Base-by-base conservation (phyloP, 2,113 vertebrate species). In the Coreoperca whiteheadi region DNA sequence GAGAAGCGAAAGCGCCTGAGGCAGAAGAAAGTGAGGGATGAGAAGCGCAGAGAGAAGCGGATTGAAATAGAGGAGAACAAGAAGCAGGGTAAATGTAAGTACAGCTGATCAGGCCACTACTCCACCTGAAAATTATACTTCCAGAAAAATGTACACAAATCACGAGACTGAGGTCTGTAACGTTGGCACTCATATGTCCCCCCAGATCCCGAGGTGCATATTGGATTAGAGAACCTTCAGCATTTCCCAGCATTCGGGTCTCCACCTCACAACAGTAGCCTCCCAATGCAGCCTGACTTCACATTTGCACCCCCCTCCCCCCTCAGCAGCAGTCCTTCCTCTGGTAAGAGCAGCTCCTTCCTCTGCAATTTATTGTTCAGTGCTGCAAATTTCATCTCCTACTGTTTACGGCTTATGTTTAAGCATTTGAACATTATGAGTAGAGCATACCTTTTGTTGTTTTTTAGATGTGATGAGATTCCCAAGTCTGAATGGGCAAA, bases 41-140 rank as follows among this genome's bases (percentile, higher is more conserved):
- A 99, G 53, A 96, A 97, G 14, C 97, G 98, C 34, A 94, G 98
- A 6, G 98, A 99, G 79, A 97, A 95, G 78, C 95, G 98, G 41
- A 99, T 99, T 88, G 98, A 99, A 88, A 97, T 99, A 0, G 98
- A 99, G 83, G 98, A 99, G 83, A 99, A 99, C 94, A 96, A 96
- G 94, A 99, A 97, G 86, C 98, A 99, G 91, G 98, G 98, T 61
- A 99, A 94, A 92, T 99, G 98, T 99, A 94, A 96, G 98, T 94
- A 16, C 20, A 37, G 2, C 6, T 3, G 10, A 18, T 14, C 14
- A 12, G 2, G 0, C 79, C 1, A 30, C 7, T 21, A 20, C 21
- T 25, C 5, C 3, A 6, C 0, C 23, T 21, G 2, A 37, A 3
- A 41, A 68, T 61, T 0, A 34, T 12, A 56, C 59, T 18, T 37